phyloP scores from a whole-genome alignment of 1,140 invertebrate genomes.

The Bemisia tabaci region DNA sequence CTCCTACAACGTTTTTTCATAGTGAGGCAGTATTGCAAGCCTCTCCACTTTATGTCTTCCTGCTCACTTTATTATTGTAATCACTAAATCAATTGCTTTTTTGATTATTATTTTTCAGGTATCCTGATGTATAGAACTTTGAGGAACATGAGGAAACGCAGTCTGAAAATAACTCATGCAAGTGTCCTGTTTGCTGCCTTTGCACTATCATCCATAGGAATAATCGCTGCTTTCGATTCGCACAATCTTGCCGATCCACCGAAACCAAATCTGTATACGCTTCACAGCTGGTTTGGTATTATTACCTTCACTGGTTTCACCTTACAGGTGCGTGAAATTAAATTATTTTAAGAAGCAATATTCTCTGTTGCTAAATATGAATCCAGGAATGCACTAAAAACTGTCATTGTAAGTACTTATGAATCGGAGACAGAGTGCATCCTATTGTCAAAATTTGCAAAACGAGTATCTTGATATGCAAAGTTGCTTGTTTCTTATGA shows the following conservation, averaged over 20 bases:
- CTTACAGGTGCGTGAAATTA: constrained; percentile 46
- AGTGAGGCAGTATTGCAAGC: too few species aligned
- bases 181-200: constrained; percentile 41
- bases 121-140: constrained; percentile 73
- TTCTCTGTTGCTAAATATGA: too few species aligned
- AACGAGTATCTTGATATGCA: too few species aligned
- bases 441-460: too few species aligned
- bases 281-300: constrained; percentile 80
- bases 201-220: constrained; percentile 19
- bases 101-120: constrained; percentile 36
- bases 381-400: too few species aligned
- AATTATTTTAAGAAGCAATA: neutral
- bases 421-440: too few species aligned
- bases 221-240: constrained; percentile 72
- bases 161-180: constrained; percentile 64
- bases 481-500: too few species aligned
- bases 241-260: constrained; percentile 51
- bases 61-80: neutral
- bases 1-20: too few species aligned
- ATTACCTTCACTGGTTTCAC: constrained; percentile 57
- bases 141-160: constrained; percentile 54
- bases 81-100: too few species aligned
- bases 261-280: constrained; percentile 62
- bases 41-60: too few species aligned
- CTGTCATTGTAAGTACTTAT: too few species aligned